These are phyloP conservation scores for Synanthedon tipuliformis DNA, from an alignment of 2,888 invertebrate genomes.

Conservation along the genomic window DNA sequence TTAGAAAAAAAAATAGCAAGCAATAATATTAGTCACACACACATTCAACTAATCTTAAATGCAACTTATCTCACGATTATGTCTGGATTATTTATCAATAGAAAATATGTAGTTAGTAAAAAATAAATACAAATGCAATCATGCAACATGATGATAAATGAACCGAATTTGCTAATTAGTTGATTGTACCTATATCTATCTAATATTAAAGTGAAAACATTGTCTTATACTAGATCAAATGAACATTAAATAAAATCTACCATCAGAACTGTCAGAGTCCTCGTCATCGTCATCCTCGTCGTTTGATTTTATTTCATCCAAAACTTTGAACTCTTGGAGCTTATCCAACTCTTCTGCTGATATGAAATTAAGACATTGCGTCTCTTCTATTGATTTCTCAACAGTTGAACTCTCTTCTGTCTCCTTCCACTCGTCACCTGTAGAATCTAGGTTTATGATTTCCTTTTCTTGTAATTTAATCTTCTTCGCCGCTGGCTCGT, in stretches of 20 bases:
- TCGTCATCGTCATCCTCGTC: constrained; percentile 55
- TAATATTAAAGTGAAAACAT: no score
- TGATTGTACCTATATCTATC: no score
- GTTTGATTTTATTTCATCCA: constrained; percentile 56
- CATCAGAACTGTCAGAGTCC: constrained; percentile 44
- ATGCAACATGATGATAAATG: no score
- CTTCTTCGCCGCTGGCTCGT: constrained; percentile 27
- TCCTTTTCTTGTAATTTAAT: neutral
- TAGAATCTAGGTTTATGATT: neutral
- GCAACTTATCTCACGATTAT: no score
- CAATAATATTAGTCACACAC: no score
- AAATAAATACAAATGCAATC: no score
- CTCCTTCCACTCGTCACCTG: neutral
- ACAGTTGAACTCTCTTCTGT: constrained; percentile 7
- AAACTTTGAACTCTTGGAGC: constrained; percentile 49
- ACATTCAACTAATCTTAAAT: no score
- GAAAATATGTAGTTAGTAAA: no score
- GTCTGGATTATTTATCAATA: no score
- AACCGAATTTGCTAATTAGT: no score
- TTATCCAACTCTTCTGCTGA: constrained; percentile 39
- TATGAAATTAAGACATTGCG: constrained; percentile 32
- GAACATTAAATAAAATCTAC: constrained; percentile 13
- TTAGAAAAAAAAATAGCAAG: no score
- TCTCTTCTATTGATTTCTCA: constrained; percentile 8
- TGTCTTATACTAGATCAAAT: no score